A percentile compares a stretch with the other conserved stretches of the same genome.
phyloP scores from a whole-genome alignment of 2,888 invertebrate species.

The Eupithecia exiguata region DNA sequence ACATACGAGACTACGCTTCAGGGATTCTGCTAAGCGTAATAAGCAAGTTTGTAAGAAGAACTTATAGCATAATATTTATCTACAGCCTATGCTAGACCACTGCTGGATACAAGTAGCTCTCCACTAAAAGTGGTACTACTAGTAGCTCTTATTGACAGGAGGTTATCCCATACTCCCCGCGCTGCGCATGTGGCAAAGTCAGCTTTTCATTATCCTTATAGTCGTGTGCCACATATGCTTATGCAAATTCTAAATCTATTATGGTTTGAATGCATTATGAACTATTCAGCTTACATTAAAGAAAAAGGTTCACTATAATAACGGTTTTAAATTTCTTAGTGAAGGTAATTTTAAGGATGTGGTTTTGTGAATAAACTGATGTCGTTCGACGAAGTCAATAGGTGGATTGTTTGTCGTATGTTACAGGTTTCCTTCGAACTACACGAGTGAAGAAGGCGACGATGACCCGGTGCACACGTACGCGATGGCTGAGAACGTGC shows the following conservation, averaged over 20 bases:
- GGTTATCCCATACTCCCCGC: too few relatives aligned
- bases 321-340: neutral
- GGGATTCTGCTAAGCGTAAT: too few relatives aligned
- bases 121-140: neutral
- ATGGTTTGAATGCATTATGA: neutral
- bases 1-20: neutral
- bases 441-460: slow-evolving; percentile 96
- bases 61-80: too few relatives aligned
- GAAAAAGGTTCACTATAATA: too few relatives aligned
- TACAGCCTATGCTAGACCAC: too few relatives aligned
- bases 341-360: neutral
- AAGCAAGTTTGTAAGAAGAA: too few relatives aligned
- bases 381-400: neutral
- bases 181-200: neutral
- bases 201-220: neutral
- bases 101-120: neutral
- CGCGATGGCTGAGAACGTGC: slow-evolving; percentile 97
- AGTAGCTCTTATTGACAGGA: too few relatives aligned
- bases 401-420: neutral
- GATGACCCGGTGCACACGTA: slow-evolving; percentile 96
- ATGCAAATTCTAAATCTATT: neutral
- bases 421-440: slow-evolving; percentile 98
- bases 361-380: neutral
- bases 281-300: neutral
- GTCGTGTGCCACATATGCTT: too few relatives aligned